Conservation (phyloP, 2,797 vertebrate species). For the Chaetodon trifasciatus region DNA sequence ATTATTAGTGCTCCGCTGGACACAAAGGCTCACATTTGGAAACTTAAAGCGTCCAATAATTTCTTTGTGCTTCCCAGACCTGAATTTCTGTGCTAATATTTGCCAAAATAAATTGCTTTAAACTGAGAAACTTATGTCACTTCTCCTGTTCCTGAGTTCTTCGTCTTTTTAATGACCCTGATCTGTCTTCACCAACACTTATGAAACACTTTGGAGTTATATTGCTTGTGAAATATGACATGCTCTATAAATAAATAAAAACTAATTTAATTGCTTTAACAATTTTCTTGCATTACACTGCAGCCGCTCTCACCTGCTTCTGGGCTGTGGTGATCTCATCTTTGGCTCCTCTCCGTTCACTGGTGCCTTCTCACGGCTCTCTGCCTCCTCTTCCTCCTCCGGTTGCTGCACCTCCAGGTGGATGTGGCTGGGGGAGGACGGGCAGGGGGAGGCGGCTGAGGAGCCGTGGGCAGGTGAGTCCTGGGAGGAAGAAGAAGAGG, state of each 20-base stretch:
- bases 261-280: no score
- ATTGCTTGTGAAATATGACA: constrained; percentile 26
- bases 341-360: constrained; percentile 52
- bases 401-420: constrained; percentile 82
- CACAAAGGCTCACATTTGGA: neutral
- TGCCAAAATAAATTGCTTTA: neutral
- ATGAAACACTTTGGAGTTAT: constrained; percentile 20
- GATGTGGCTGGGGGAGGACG: constrained; percentile 82
- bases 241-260: constrained; percentile 5
- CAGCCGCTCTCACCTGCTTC: constrained; percentile 58
- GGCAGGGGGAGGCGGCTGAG: constrained; percentile 79
- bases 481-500: constrained; percentile 67
- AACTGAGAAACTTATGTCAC: neutral
- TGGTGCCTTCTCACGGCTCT: constrained; percentile 48
- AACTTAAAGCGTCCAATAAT: constrained; percentile 18
- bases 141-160: neutral
- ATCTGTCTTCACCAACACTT: constrained; percentile 20
- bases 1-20: constrained; percentile 11
- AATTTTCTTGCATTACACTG: neutral
- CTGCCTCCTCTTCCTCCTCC: constrained; percentile 41
- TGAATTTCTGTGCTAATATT: neutral
- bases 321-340: constrained; percentile 13
- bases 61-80: neutral
- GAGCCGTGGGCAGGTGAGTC: constrained; percentile 72
- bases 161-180: constrained; percentile 20